phyloP scores from a whole-genome alignment of 1,140 invertebrate species.

The Thaumetopoea pityocampa region DNA sequence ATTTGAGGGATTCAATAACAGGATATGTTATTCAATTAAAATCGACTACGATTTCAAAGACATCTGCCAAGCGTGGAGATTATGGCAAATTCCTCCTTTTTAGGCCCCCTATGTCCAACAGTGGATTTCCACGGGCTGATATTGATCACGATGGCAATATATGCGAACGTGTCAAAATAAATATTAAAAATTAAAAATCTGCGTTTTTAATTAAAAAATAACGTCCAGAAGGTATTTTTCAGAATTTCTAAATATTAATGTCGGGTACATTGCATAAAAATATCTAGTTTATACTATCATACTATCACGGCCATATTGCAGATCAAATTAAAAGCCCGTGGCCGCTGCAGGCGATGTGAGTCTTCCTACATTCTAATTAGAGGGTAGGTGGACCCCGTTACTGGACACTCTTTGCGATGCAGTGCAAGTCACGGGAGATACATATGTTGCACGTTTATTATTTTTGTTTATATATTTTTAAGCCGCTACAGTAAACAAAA shows the following conservation, averaged over 20 bases:
- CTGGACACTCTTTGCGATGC: conserved; percentile 37
- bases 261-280: conserved; percentile 3
- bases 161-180: no score
- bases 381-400: conserved; percentile 34
- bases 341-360: conserved; percentile 22
- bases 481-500: not conserved
- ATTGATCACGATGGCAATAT: no score
- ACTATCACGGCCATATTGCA: conserved; percentile 13
- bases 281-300: not conserved
- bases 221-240: conserved; percentile 3
- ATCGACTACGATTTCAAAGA: no score
- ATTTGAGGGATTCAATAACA: no score
- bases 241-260: conserved; percentile 1
- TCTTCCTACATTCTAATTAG: conserved; percentile 43
- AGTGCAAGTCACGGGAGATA: conserved; percentile 21
- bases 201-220: no score
- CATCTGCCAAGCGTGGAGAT: no score
- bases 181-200: no score
- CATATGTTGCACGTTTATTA: not conserved
- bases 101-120: no score
- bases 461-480: not conserved
- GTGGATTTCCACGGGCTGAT: no score
- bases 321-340: conserved; percentile 45
- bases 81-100: no score
- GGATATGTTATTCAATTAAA: no score